Percentiles rank a stretch among this genome's conserved stretches.
phyloP scores from a whole-genome alignment of 2,888 invertebrate genomes.

The Yponomeuta malinellus region DNA sequence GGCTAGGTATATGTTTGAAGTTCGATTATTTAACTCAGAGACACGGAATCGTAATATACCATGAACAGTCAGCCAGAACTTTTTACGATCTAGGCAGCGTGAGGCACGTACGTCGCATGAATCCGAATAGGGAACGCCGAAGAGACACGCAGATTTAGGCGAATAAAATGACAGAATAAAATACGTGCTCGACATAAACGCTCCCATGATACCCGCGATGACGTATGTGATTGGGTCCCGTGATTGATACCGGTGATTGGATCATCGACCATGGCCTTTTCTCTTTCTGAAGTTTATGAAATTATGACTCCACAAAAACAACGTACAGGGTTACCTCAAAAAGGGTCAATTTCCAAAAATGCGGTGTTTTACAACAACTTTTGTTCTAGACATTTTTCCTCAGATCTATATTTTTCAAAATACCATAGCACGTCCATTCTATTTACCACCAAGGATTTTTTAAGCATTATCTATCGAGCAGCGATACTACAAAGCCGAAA shows the following conservation, averaged over 20 bases:
- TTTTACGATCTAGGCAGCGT: constrained; percentile 18
- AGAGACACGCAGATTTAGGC: constrained; percentile 28
- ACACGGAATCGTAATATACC: not conserved
- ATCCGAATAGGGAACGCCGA: constrained; percentile 21
- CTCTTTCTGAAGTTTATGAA: no score
- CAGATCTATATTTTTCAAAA: no score
- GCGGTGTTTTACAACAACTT: not conserved
- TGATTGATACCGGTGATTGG: not conserved
- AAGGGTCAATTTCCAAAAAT: no score
- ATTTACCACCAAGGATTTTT: no score
- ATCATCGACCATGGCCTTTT: not conserved
- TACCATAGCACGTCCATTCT: no score
- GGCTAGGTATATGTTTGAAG: no score
- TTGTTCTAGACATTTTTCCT: no score
- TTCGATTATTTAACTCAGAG: not conserved
- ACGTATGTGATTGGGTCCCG: constrained; percentile 14
- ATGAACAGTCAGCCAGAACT: not conserved
- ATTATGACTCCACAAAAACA: no score
- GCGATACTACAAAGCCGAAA: no score
- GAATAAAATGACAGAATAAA: constrained; percentile 26
- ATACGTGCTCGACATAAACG: constrained; percentile 25
- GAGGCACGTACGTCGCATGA: constrained; percentile 29
- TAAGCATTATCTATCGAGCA: no score
- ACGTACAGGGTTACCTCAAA: no score
- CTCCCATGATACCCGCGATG: not conserved